Conservation (phyloP, 1,140 invertebrate species). For the Drosophila lowei region DNA sequence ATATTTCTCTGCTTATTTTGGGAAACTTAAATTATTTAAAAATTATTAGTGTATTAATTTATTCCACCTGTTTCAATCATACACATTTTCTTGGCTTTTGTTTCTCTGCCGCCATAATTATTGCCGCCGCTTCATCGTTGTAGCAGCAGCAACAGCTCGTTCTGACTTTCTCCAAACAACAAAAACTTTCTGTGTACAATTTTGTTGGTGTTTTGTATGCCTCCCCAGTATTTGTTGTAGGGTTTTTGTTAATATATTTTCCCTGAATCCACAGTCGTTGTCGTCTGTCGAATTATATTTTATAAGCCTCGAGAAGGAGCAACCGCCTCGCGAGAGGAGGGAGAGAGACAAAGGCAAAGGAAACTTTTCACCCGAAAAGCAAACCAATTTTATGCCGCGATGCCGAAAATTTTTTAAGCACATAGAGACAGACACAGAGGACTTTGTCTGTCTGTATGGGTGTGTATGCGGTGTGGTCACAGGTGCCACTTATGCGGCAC, state of each 20-base stretch:
- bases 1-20: too few species aligned
- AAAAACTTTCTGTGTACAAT: conserved; percentile 17
- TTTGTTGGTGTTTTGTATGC: conserved; percentile 12
- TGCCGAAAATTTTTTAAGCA: conserved; percentile 30
- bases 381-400: conserved; percentile 46
- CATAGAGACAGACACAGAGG: conserved; percentile 32
- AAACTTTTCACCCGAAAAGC: conserved; percentile 43
- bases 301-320: conserved; percentile 42
- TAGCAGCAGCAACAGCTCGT: conserved; percentile 35
- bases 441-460: conserved; percentile 18
- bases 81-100: conserved; percentile 1
- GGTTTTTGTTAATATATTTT: conserved; percentile 56
- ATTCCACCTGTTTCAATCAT: too few species aligned
- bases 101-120: conserved; percentile 1
- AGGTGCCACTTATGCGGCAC: conserved; percentile 72
- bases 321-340: too few species aligned
- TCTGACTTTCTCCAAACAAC: conserved; percentile 39
- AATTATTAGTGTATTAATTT: too few species aligned
- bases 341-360: conserved; percentile 12
- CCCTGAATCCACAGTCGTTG: conserved; percentile 36
- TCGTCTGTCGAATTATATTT: conserved; percentile 72
- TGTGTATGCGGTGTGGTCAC: conserved; percentile 57
- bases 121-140: background rate
- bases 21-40: too few species aligned
- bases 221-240: conserved; percentile 5